Base-by-base conservation (phyloP, 2,888 invertebrate genomes). In the Microchrysa polita region DNA sequence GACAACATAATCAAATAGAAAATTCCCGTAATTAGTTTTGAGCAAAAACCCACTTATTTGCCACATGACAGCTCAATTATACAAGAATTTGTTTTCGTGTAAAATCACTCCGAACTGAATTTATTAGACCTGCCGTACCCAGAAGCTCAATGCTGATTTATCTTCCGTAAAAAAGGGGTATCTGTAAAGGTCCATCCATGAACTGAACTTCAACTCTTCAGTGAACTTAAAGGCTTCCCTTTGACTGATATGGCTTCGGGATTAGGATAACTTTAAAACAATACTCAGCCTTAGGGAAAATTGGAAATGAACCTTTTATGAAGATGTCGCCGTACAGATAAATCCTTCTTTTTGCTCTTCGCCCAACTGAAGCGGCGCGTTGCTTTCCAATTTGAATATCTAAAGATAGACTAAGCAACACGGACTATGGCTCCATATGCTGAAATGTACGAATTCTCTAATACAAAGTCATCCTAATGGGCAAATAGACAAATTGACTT, bases 401-500 rank as follows among this genome's bases (percentile, higher is more conserved):
- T 34, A 34, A 34, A 34, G 27, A 34, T 34, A 34, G 27, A 34
- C 27, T 5, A 34, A 34, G 27, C 7, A 40, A 42, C n/a, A n/a
- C 12, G 40, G 40, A 34, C n/a, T 61, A 42, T 12, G 18, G n/a
- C n/a, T n/a, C n/a, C n/a, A n/a, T n/a, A 34, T 34, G 4, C 27
- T 34, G 16, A n/a, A 20, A 18, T 14, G 12, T 5, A 60, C 18
- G 34, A 16, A 61, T 40, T 14, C 9, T 27, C n/a, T n/a, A n/a
- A n/a, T n/a, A n/a, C 16, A 14, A 18, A 42, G 42, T 34, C 16
- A 7, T 5, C 61, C 23, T 61, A 65, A 65, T n/a, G 44, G 65
- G 65, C 65, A 7, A 44, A 16, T 48, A 65, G 65, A 65, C 65
- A 65, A 65, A 65, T 65, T 65, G 65, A 65, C 65, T 65, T 44